phyloP scores from a whole-genome alignment of 2,113 vertebrate genomes.

The Rhabdornis inornatus region DNA sequence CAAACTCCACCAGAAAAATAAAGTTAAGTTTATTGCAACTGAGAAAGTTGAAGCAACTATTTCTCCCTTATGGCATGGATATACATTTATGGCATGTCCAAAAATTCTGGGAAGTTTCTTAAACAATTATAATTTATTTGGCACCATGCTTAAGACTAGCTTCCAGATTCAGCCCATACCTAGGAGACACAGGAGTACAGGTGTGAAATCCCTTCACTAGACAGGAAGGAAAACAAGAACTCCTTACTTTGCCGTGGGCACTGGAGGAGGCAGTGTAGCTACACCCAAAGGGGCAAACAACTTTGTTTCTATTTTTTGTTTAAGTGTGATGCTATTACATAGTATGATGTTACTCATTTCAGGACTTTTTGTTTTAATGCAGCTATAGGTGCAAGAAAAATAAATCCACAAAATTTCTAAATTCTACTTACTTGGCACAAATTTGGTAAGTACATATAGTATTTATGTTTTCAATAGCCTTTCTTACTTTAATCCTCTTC shows the following conservation, averaged over 20 bases:
- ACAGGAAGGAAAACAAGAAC: neutral
- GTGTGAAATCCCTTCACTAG: neutral
- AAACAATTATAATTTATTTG: neutral
- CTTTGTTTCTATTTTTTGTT: neutral
- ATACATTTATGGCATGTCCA: rapidly evolving
- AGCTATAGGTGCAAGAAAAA: neutral
- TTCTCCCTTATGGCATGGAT: neutral
- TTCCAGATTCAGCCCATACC: neutral
- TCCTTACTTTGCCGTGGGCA: neutral
- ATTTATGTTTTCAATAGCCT: neutral
- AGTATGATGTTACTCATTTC: neutral
- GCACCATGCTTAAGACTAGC: neutral
- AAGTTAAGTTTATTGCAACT: neutral
- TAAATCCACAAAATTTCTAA: neutral
- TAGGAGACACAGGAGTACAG: neutral
- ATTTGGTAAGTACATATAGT: neutral
- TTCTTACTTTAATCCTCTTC: neutral
- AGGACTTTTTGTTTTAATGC: neutral
- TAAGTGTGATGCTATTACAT: neutral
- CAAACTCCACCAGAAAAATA: neutral
- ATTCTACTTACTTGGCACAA: neutral
- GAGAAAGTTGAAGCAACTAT: neutral
- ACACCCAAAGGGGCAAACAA: neutral
- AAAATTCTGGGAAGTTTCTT: neutral
- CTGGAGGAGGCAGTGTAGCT: neutral